Evolutionary conservation across 2,113 vertebrate species (phyloP).

Genomic region (Dicerorhinus sumatrensis): DNA sequence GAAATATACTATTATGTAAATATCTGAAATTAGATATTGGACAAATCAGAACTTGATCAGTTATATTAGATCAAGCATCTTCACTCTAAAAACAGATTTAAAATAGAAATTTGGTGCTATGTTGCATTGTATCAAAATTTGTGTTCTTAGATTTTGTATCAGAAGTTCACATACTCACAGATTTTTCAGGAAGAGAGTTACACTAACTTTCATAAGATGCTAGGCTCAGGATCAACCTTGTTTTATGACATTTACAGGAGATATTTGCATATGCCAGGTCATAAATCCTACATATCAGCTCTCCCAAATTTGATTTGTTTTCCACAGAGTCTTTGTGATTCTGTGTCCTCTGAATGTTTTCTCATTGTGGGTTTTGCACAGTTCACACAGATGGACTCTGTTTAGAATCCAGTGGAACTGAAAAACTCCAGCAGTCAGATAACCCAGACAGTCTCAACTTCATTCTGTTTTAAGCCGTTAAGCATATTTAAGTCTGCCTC

Average conservation of each 20-base stretch:
- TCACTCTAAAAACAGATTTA: background rate
- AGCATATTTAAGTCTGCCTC: constrained; percentile 53
- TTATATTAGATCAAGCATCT: background rate
- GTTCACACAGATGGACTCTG: constrained; percentile 17
- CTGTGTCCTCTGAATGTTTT: background rate
- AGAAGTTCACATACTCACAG: background rate
- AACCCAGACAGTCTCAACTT: constrained; percentile 60
- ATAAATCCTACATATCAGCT: background rate
- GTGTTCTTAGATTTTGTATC: background rate
- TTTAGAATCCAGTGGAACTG: constrained; percentile 36
- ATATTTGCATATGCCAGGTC: constrained; percentile 13
- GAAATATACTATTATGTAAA: background rate
- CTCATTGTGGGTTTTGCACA: background rate
- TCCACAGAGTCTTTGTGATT: background rate
- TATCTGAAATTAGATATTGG: background rate
- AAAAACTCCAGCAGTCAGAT: constrained; percentile 19
- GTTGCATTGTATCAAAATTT: background rate
- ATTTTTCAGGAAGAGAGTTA: background rate
- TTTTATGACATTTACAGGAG: background rate
- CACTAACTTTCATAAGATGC: background rate
- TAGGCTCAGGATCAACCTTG: background rate
- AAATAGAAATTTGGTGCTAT: background rate
- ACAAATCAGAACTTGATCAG: background rate
- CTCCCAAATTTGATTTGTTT: constrained; percentile 21
- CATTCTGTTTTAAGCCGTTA: constrained; percentile 60